These are phyloP conservation scores for Hyperoplus lanceolatus DNA, from an alignment of 2,797 vertebrate genomes.

Conservation along the genomic window DNA sequence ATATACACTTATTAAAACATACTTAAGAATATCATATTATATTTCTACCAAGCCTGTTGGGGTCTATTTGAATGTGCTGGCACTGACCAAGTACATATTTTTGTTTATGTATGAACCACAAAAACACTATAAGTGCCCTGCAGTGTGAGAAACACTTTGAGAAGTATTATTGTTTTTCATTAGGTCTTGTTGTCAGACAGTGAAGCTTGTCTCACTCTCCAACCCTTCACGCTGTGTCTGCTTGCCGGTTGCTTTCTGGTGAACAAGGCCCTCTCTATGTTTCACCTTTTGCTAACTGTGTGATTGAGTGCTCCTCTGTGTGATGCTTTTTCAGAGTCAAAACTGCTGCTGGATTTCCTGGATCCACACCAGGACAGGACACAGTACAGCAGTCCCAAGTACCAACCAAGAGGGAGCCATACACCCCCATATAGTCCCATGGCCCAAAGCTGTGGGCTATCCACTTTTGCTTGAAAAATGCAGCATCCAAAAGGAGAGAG, in stretches of 20 bases:
- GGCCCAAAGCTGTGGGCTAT: constrained; percentile 71
- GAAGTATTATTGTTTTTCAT: constrained; percentile 13
- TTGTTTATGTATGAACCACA: background rate
- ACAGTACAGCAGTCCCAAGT: constrained; percentile 60
- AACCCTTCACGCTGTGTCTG: constrained; percentile 6
- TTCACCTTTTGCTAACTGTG: constrained; percentile 47
- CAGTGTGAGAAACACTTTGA: background rate
- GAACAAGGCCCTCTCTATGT: constrained; percentile 68
- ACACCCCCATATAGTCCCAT: constrained; percentile 45
- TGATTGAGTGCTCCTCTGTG: constrained; percentile 79
- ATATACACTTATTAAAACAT: too few species aligned
- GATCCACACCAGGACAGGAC: constrained; percentile 66
- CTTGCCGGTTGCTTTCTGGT: constrained; percentile 20
- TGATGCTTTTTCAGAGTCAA: constrained; percentile 81
- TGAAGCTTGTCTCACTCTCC: background rate
- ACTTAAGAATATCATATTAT: too few species aligned
- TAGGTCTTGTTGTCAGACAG: constrained; percentile 8
- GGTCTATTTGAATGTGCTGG: background rate
- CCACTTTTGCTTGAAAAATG: constrained; percentile 68
- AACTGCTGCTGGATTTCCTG: constrained; percentile 79
- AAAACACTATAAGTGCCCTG: background rate
- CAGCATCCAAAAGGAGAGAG: constrained; percentile 71
- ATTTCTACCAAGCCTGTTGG: background rate
- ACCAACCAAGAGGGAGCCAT: constrained; percentile 77
- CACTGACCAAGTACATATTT: background rate